Evolutionary conservation across 2,797 vertebrate species (phyloP).

Genomic region (Argentina silus): DNA sequence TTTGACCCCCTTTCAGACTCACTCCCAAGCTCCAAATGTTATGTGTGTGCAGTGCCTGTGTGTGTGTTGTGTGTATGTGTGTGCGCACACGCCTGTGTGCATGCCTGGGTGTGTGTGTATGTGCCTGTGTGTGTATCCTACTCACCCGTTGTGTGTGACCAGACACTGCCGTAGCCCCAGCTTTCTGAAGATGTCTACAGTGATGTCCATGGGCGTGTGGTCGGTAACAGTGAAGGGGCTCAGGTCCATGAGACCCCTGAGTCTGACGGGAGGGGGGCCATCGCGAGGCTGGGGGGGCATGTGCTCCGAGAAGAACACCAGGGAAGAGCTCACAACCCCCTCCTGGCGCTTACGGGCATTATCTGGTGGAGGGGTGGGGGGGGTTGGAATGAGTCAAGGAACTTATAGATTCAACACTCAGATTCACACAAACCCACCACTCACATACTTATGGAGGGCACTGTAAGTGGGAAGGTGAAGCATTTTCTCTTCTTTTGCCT

Average conservation of each 20-base stretch:
- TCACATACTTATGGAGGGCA: too few relatives aligned
- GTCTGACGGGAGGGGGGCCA: slow-evolving; percentile 50
- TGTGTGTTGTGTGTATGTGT: too few relatives aligned
- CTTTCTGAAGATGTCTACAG: slow-evolving; percentile 97
- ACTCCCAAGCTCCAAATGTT: too few relatives aligned
- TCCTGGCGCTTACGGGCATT: slow-evolving; percentile 93
- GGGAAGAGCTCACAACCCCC: slow-evolving; percentile 90
- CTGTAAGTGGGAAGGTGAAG: too few relatives aligned
- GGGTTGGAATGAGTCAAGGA: too few relatives aligned
- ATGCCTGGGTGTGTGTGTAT: not conserved
- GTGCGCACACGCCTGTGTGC: not conserved
- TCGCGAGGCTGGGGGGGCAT: slow-evolving; percentile 76
- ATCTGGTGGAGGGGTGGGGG: slow-evolving; percentile 72
- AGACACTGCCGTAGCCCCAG: slow-evolving; percentile 94
- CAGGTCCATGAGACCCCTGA: slow-evolving; percentile 88
- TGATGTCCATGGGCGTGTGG: slow-evolving; percentile 97
- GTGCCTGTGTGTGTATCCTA: not conserved
- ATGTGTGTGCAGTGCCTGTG: too few relatives aligned
- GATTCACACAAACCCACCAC: not conserved
- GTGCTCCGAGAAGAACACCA: slow-evolving; percentile 91
- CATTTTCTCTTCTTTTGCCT: too few relatives aligned
- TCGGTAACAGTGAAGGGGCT: slow-evolving; percentile 97
- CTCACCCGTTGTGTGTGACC: slow-evolving; percentile 94
- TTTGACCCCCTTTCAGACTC: too few relatives aligned
- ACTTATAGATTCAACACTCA: too few relatives aligned